Evolutionary conservation across 2,797 vertebrate species (phyloP).

Genomic region (Hemibagrus guttatus): DNA sequence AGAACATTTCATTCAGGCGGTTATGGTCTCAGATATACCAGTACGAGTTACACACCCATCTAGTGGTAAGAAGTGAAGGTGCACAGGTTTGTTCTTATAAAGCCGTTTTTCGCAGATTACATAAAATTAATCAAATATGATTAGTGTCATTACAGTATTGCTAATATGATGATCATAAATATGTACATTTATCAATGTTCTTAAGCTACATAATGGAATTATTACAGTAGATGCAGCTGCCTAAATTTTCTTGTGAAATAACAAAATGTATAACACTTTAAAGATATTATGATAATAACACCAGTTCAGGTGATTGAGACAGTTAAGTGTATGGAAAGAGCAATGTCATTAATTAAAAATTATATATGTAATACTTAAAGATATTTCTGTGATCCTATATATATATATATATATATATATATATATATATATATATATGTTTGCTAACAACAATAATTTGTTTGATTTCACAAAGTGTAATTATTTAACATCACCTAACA

Average conservation of each 20-base stretch:
- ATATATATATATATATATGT: too few relatives aligned
- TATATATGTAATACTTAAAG: not conserved
- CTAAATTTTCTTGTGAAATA: not conserved
- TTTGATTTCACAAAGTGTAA: not conserved
- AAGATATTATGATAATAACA: not conserved
- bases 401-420: too few relatives aligned
- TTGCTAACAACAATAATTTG: not conserved
- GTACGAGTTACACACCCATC: slow-evolving; percentile 68
- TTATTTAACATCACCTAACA: not conserved
- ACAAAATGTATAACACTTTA: not conserved
- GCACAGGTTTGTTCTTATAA: not conserved
- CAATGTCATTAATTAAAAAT: too few relatives aligned
- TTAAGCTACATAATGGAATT: not conserved
- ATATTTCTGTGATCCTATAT: too few relatives aligned
- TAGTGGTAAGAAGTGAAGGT: slow-evolving; percentile 66
- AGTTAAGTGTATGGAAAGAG: not conserved
- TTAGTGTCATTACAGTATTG: not conserved
- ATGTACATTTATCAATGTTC: not conserved
- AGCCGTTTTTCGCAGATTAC: not conserved
- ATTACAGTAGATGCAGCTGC: not conserved
- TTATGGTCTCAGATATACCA: slow-evolving; percentile 4
- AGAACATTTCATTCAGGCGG: not conserved
- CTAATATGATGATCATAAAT: not conserved
- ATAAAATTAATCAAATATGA: not conserved
- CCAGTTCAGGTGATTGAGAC: not conserved